Evolutionary conservation across 1,140 invertebrate species (phyloP), one percentile per base, ranked within the genome.

Genomic region (Drosophila athabasca): DNA sequence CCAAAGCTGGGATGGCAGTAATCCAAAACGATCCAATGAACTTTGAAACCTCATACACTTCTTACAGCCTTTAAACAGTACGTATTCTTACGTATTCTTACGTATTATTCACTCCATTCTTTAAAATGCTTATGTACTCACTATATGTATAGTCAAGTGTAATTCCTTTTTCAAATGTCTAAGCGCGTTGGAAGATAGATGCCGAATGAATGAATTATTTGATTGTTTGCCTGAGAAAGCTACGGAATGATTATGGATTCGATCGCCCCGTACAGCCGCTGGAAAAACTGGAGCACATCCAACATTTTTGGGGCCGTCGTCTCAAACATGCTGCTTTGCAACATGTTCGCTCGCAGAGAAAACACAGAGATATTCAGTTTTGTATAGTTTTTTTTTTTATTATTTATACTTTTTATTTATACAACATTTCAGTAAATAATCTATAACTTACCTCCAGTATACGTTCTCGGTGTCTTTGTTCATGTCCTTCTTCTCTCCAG

Each of bases 301-400:
- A 51, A 58, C 19, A 44, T 55, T 41, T 35, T 69, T 41, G 67
- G 35, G 11, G 9, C 11, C 11, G 55, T 48, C 41, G 15, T 19
- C 51, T 11, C 13, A 46, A 65, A 78, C 79, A 50, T 78, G 79
- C 68, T 74, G 55, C 60, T 44, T 35, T 39, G 50, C 58, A 85
- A 87, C 81, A 85, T 68, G 81, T 85, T 87, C 55, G 82, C 15
- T 61, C 6, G 46, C 26, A 59, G 68, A 45, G 29, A 76, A 44
- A 73, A 64, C 39, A 52, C 62, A 49, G n/a, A 49, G 31, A 49
- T 46, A 11, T 62, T 62, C 9, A 3, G 2, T 29, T 54, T 48
- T 46, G 26, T 6, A 13, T 13, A 13, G 15, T 53, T 11, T 5
- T 7, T 62, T 35, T 39, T 26, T 39, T 24, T 54, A 11, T 54